phyloP scores from a whole-genome alignment of 1,140 invertebrate species.

The Microplitis demolitor region DNA sequence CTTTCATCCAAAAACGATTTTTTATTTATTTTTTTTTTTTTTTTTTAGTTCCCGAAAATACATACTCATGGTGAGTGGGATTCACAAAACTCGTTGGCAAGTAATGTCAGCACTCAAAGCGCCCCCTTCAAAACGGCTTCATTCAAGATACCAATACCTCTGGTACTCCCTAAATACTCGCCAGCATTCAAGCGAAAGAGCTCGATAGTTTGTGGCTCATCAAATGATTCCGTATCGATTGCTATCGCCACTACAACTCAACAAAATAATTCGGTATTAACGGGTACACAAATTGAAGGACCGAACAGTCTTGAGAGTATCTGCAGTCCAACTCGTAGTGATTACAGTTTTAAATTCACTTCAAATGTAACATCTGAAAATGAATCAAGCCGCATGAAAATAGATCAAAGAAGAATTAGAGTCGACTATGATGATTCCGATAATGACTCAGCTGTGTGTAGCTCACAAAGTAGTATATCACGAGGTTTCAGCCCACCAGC shows the following conservation, averaged over 20 bases:
- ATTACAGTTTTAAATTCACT: slow-evolving; percentile 62
- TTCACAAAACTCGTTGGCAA: slow-evolving; percentile 51
- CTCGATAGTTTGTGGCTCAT: slow-evolving; percentile 67
- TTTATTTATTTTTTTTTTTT: too few species aligned
- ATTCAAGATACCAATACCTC: slow-evolving; percentile 54
- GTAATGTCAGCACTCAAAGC: slow-evolving; percentile 48
- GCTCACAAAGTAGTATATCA: slow-evolving; percentile 73
- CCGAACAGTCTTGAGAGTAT: slow-evolving; percentile 68
- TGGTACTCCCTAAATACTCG: slow-evolving; percentile 77
- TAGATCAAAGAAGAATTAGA: slow-evolving; percentile 44
- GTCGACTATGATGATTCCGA: slow-evolving; percentile 73
- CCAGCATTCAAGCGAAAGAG: slow-evolving; percentile 82
- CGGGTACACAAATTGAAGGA: slow-evolving; percentile 40
- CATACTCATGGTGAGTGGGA: slow-evolving; percentile 56
- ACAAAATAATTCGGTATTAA: slow-evolving; percentile 33
- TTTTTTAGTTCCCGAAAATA: slow-evolving; percentile 39
- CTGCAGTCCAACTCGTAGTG: slow-evolving; percentile 64
- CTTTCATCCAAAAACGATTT: not conserved
- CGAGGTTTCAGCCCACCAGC: slow-evolving; percentile 69
- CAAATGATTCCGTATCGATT: slow-evolving; percentile 47
- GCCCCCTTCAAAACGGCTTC: slow-evolving; percentile 43
- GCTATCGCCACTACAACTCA: slow-evolving; percentile 21
- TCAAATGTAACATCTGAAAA: slow-evolving; percentile 45
- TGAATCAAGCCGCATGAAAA: slow-evolving; percentile 29
- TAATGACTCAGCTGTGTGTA: slow-evolving; percentile 84